These are phyloP conservation scores for Acipenser ruthenus DNA, from an alignment of 2,797 vertebrate species.

Conservation along the genomic window DNA sequence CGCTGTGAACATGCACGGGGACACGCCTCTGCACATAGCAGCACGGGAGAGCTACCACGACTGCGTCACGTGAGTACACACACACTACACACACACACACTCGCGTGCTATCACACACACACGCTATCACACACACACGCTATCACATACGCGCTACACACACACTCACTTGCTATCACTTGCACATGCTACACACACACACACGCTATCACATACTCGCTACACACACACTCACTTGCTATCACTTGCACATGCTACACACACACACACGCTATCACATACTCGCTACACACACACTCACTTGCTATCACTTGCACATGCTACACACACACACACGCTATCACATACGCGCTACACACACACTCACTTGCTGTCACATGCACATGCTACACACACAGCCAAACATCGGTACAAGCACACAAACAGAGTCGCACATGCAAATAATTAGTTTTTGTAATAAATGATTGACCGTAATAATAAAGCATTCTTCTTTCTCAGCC, in stretches of 20 bases:
- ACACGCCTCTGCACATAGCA: constrained; percentile 85
- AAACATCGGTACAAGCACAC: too few relatives aligned
- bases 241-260: constrained; percentile 43
- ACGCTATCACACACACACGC: constrained; percentile 55
- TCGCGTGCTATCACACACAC: constrained; percentile 20
- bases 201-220: constrained; percentile 36
- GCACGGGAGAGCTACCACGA: constrained; percentile 77
- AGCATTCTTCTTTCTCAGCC: constrained; percentile 39
- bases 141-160: constrained; percentile 52
- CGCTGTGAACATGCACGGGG: constrained; percentile 78
- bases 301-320: constrained; percentile 20
- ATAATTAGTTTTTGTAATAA: neutral
- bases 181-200: constrained; percentile 37
- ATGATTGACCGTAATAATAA: neutral
- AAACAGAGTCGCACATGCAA: too few relatives aligned
- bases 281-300: constrained; percentile 47
- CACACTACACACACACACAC: constrained; percentile 43
- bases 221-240: constrained; percentile 55
- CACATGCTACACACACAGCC: constrained; percentile 32
- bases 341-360: constrained; percentile 48
- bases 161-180: constrained; percentile 52
- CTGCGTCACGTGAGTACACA: constrained; percentile 74
- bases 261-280: constrained; percentile 9
- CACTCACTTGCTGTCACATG: constrained; percentile 51
- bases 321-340: constrained; percentile 35